Evolutionary conservation across 1,140 invertebrate species (phyloP), one percentile per base, ranked within the genome.

Genomic region (Diabrotica virgifera): DNA sequence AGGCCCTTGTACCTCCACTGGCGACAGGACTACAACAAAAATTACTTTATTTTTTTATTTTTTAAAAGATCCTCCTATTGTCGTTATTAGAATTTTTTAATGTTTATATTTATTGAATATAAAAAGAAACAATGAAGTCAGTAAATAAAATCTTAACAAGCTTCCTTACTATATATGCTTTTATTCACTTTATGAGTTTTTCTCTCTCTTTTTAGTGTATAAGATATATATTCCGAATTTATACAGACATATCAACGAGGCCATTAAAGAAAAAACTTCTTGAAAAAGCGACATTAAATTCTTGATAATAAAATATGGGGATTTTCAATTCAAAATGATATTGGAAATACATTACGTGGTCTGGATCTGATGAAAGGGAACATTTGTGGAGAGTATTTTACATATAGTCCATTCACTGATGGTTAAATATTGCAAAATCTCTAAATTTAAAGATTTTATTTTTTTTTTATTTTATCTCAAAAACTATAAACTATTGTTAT

Each of bases 171-270:
- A 12, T 52, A 12, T 52, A 52, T 52, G 24, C 24, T 24, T 24
- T 24, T 52, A 52, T 52, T 52, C 51, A n/a, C 14, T 52, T 52
- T 51, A 46, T 61, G 50, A 11, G n/a, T 24, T 46, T 24, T 12
- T 40, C 55, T 59, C 13, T 24, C 55, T 12, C 14, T 11, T 52
- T 52, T 36, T 10, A 14, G 11, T 55, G 12, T 13, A 55, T 61
- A 40, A 65, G 40, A 67, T 63, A 65, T 35, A 64, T 54, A 74
- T 73, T 68, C 70, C 74, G 74, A 76, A 76, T 76, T 76, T 76
- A 76, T 70, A 61, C 65, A 72, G 68, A 76, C 72, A 76, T 76
- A 76, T 76, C 74, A 72, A 53, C 59, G 62, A 66, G 53, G 24
- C 53, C 53, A 55, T 55, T 35, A 55, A 36, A 55, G 53, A 14